Evolutionary conservation across 2,113 vertebrate genomes (phyloP).

Genomic region (Indicator maculatus): DNA sequence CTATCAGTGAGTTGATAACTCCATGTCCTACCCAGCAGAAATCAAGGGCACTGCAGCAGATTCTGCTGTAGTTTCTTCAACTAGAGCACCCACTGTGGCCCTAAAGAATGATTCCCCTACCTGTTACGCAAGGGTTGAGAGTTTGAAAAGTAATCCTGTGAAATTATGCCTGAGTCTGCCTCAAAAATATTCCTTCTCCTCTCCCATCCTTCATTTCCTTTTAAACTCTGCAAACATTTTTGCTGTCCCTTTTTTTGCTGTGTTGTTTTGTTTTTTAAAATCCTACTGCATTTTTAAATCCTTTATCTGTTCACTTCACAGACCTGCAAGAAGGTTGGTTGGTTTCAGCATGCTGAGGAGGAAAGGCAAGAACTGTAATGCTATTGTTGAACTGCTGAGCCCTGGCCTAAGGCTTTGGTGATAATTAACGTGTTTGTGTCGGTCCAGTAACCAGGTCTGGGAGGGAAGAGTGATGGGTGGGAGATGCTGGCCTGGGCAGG

Average conservation of each 20-base stretch:
- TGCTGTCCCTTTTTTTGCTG: not conserved
- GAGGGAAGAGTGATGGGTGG: not conserved
- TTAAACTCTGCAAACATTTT: not conserved
- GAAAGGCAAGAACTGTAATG: not conserved
- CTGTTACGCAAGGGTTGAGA: not conserved
- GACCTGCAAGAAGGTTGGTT: not conserved
- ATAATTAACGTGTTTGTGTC: not conserved
- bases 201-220: not conserved
- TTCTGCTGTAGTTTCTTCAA: not conserved
- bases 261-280: no score
- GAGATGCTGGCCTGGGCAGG: not conserved
- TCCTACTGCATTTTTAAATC: not conserved
- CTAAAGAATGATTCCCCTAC: not conserved
- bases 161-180: not conserved
- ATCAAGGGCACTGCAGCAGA: fast-evolving
- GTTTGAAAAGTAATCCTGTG: not conserved
- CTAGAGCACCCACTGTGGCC: fast-evolving
- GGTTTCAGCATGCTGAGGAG: not conserved
- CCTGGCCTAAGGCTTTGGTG: not conserved
- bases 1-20: not conserved
- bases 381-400: not conserved
- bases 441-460: fast-evolving
- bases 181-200: not conserved
- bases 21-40: not conserved
- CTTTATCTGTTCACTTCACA: not conserved